Base-by-base conservation (phyloP, 2,113 vertebrate genomes). In the Dinomys branickii region DNA sequence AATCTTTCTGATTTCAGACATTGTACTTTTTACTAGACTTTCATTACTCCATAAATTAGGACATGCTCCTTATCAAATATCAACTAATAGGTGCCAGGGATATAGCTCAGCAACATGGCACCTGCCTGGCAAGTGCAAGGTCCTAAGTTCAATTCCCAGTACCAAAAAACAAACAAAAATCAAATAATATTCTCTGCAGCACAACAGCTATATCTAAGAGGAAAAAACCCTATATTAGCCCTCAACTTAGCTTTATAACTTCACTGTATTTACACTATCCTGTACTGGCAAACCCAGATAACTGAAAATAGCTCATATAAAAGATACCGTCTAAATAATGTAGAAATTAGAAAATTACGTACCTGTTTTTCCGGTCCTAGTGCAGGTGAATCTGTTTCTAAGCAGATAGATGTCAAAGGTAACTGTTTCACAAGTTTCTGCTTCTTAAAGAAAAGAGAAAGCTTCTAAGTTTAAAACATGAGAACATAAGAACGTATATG, bases 331-430 rank as follows among this genome's bases (percentile, higher is more conserved):
- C 78, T 95, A 67, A 88, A 83, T 69, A 91, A 73, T 0, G n/a
- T 56, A 94, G 13, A 73, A 4, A 71, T 7, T 7, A 0, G 61
- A 50, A 87, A 96, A 88, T 3, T 22, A 87, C 7, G 94, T 97
- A 99, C 99, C 99, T 99, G 99, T 94, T 99, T 99, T 97, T 99
- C 99, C 96, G 99, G 99, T 24, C 99, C 99, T 14, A 99, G 98
- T 5, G 99, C 99, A 90, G 99, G 99, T 38, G 99, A 99, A 93
- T 99, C 99, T 0, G 99, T 99, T 98, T 99, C 99, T 91, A 99
- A 98, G 95, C 99, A 99, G 88, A 99, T 99, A 96, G 97, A 99
- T 97, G 99, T 99, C 87, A 99, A 98, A 7, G 99, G 99, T 91
- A 99, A 94, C 98, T 99, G 99, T 94, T 99, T 99, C 97, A 99